Base-by-base conservation (phyloP, 2,888 invertebrate genomes). In the Hydriomena furcata region DNA sequence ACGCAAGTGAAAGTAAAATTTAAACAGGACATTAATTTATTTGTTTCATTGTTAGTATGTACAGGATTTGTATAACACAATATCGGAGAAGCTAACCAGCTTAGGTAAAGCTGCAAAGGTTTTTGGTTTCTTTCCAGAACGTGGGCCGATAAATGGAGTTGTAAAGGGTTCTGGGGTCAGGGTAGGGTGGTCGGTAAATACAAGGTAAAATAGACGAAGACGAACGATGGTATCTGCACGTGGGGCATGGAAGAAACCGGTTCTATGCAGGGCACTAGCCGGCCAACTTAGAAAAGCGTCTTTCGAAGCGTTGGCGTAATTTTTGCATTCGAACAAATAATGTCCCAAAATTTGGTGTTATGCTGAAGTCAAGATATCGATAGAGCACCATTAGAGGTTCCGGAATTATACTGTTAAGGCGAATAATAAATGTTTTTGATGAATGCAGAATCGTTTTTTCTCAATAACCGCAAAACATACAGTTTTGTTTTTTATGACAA, bases 141-240 rank as follows among this genome's bases (percentile, higher is more conserved):
- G 11, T 8, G 31, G 13, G 17, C 8, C 30, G n/a, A 4, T 38
- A 47, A 36, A 52, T 47, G 17, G 13, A 47, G 47, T 38, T 52
- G 52, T 52, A 37, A 51, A 51, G 35, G 42, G 51, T 43, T 37
- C 48, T 47, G 54, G 64, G 77, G 68, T 67, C 68, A 44, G 21
- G 28, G 55, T 52, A 34, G 43, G 44, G 45, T 65, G 64, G 63
- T 63, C 48, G 50, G 44, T 47, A 56, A 65, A 66, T 62, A 44
- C 36, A 64, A 71, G 71, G 73, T 75, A 79, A 83, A 82, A 84
- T 82, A 84, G 86, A 86, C 77, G 85, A 84, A 83, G 84, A 84
- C 76, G 83, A 76, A 84, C 77, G 78, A 79, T 78, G 69, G 64
- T 81, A 79, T 79, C 79, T 80, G 76, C 84, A 85, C 84, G 83